These are phyloP conservation scores for Callorhinus ursinus DNA, from an alignment of 2,113 vertebrate species.

Conservation along the genomic window DNA sequence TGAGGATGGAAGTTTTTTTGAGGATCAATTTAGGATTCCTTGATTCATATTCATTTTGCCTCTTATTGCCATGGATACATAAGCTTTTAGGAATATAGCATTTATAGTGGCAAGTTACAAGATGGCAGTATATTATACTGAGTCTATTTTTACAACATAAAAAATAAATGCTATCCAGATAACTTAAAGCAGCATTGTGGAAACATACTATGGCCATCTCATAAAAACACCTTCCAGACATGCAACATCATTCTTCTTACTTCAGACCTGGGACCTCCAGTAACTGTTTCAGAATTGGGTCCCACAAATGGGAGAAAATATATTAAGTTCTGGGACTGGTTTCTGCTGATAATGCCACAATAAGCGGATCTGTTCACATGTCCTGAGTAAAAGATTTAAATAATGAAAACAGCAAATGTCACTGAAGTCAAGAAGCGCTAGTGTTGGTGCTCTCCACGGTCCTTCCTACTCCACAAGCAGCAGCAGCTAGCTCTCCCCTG, in stretches of 20 bases:
- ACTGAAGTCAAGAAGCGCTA: not conserved
- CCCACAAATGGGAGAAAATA: not conserved
- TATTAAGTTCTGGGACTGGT: not conserved
- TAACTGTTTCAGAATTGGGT: slow-evolving; percentile 1
- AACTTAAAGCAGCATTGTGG: slow-evolving; percentile 24
- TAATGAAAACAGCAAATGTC: not conserved
- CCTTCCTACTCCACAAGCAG: not conserved
- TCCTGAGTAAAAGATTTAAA: not conserved
- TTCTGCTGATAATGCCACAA: not conserved
- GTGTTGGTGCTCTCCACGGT: not conserved
- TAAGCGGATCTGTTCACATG: not conserved
- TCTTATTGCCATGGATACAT: slow-evolving; percentile 63
- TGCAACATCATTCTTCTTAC: not conserved
- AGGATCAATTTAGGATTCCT: slow-evolving; percentile 55
- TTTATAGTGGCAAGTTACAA: slow-evolving; percentile 67
- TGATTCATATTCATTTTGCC: slow-evolving; percentile 57
- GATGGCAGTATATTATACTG: slow-evolving; percentile 46
- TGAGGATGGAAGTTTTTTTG: not conserved
- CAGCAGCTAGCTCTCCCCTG: not conserved
- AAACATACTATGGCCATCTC: not conserved
- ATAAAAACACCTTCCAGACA: not conserved
- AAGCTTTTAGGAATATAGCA: slow-evolving; percentile 67
- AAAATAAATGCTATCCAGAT: slow-evolving; percentile 60
- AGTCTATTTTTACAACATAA: slow-evolving; percentile 58
- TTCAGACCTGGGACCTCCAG: not conserved